Conservation (phyloP, 1,140 invertebrate genomes). For the Drosophila ercepeae region DNA sequence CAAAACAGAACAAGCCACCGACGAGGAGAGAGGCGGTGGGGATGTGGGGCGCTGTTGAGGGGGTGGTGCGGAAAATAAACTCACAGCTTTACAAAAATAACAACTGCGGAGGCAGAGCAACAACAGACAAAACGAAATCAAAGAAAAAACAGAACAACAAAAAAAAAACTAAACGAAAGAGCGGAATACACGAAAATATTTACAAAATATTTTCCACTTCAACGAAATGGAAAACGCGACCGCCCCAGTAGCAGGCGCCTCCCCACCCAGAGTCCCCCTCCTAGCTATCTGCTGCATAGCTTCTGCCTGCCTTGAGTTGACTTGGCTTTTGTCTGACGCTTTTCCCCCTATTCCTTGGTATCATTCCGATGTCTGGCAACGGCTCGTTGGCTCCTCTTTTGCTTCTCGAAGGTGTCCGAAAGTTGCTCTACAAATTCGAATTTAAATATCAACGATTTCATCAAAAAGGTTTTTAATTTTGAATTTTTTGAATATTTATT, state of each 20-base stretch:
- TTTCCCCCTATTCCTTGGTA: slow-evolving; percentile 16
- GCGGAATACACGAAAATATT: slow-evolving; percentile 74
- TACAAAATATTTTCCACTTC: slow-evolving; percentile 83
- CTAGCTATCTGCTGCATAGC: slow-evolving; percentile 29
- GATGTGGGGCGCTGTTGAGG: not conserved
- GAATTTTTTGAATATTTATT: no score
- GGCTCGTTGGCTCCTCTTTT: slow-evolving; percentile 64
- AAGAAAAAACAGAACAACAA: slow-evolving; percentile 50
- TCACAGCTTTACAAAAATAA: slow-evolving; percentile 80
- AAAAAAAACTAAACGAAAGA: slow-evolving; percentile 36
- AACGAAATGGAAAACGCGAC: slow-evolving; percentile 82
- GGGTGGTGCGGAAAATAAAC: slow-evolving; percentile 59
- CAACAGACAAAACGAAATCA: slow-evolving; percentile 51
- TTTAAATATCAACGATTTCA: not conserved
- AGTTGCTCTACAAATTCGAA: not conserved
- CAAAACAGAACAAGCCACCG: slow-evolving; percentile 70
- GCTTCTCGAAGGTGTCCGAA: not conserved
- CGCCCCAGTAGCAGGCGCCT: slow-evolving; percentile 62
- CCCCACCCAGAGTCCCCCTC: not conserved
- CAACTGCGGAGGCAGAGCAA: slow-evolving; percentile 72
- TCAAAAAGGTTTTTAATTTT: not conserved
- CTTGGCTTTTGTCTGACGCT: slow-evolving; percentile 74
- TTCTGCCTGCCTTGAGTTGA: slow-evolving; percentile 61
- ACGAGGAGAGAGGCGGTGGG: not conserved
- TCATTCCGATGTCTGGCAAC: slow-evolving; percentile 65